Conservation (phyloP, 1,140 invertebrate species). For the Gonatopus flavifemur region DNA sequence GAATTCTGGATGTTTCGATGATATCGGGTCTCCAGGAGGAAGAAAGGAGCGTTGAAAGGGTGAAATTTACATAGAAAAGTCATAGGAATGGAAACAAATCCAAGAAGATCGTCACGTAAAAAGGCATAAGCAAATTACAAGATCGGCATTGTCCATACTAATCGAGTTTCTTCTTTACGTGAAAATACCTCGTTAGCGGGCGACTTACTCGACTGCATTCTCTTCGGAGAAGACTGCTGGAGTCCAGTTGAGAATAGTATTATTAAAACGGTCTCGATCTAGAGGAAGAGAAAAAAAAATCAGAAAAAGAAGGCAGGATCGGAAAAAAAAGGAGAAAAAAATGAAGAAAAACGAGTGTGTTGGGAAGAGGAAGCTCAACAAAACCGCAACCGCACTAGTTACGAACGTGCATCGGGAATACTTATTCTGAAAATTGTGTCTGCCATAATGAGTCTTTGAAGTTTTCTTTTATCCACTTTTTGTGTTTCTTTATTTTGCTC, state of each 20-base stretch:
- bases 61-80: too few species aligned
- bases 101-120: neutral
- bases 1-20: too few species aligned
- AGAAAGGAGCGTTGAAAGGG: too few species aligned
- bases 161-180: conserved; percentile 26
- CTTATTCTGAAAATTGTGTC: conserved; percentile 31
- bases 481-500: too few species aligned
- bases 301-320: neutral
- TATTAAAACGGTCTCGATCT: too few species aligned
- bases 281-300: too few species aligned
- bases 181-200: too few species aligned
- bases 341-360: neutral
- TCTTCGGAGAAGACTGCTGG: too few species aligned
- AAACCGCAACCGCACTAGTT: conserved; percentile 2
- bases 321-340: neutral
- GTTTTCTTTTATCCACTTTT: conserved; percentile 18
- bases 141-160: conserved; percentile 11
- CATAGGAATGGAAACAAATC: neutral
- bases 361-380: conserved; percentile 6
- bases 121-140: conserved; percentile 19
- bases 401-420: conserved; percentile 13
- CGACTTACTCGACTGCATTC: too few species aligned
- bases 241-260: too few species aligned
- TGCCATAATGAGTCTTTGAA: conserved; percentile 26
- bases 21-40: too few species aligned